phyloP scores from a whole-genome alignment of 2,797 vertebrate genomes.

The Sandelia bainsii region DNA sequence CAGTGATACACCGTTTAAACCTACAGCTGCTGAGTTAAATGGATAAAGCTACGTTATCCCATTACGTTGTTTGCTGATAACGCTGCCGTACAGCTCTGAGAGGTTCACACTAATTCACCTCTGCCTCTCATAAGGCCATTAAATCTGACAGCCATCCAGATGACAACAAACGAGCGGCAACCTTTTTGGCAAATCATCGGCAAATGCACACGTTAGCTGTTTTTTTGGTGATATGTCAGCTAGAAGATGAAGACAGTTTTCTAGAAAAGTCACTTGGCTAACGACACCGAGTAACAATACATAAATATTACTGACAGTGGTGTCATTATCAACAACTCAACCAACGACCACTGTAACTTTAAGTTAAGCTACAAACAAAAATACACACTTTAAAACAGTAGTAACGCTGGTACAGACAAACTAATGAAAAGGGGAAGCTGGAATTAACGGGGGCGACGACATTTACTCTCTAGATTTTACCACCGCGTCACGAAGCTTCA shows the following conservation, averaged over 20 bases:
- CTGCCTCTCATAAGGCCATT: constrained; percentile 21
- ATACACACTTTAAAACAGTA: neutral
- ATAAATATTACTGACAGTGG: too few relatives aligned
- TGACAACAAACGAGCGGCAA: neutral
- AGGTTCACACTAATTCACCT: constrained; percentile 48
- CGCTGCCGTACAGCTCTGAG: constrained; percentile 46
- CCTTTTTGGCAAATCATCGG: neutral
- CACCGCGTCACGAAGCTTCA: fast-evolving
- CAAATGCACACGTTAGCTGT: neutral
- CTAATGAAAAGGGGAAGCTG: constrained; percentile 38
- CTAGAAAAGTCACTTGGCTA: neutral
- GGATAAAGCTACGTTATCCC: constrained; percentile 67
- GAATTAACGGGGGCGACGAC: neutral
- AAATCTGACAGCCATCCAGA: constrained; percentile 27
- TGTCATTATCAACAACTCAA: neutral
- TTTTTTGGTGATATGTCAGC: too few relatives aligned
- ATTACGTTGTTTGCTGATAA: constrained; percentile 59
- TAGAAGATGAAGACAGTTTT: neutral
- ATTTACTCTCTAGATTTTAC: too few relatives aligned
- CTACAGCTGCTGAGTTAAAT: constrained; percentile 56
- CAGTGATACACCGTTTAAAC: constrained; percentile 51
- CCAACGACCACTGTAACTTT: neutral
- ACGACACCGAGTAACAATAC: too few relatives aligned
- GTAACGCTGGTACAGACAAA: neutral
- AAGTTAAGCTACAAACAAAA: neutral